phyloP scores from a whole-genome alignment of 2,113 vertebrate species.

The Lamprotornis superbus region DNA sequence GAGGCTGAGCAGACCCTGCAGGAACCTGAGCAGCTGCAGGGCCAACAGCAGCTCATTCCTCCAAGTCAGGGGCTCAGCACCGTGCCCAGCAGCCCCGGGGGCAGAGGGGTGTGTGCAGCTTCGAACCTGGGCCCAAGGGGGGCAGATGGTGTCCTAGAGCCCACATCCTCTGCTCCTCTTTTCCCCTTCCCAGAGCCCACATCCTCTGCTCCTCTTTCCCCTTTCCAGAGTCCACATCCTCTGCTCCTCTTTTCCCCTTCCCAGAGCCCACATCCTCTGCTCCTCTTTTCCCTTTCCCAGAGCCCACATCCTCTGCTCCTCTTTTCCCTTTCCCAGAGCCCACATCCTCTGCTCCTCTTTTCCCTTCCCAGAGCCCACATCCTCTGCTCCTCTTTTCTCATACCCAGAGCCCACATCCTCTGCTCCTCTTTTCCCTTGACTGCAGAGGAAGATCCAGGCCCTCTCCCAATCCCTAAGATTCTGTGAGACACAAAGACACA shows the following conservation, averaged over 20 bases:
- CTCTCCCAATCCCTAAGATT: not conserved
- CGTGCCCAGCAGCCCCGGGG: accelerated
- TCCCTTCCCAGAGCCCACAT: not conserved
- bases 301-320: no score
- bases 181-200: not conserved
- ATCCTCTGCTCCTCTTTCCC: not conserved
- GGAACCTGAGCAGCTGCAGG: not conserved
- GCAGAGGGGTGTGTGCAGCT: not conserved
- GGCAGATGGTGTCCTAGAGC: not conserved
- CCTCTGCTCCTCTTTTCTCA: no score
- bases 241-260: no score
- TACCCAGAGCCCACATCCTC: not conserved
- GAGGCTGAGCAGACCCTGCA: not conserved
- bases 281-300: not conserved
- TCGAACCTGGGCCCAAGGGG: not conserved
- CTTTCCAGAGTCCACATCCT: no score
- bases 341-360: not conserved
- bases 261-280: not conserved
- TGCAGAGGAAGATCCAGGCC: not conserved
- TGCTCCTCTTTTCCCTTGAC: not conserved
- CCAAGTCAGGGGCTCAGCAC: not conserved
- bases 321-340: not conserved
- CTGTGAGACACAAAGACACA: not conserved
- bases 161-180: no score
- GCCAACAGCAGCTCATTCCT: not conserved